Base-by-base conservation (phyloP, 2,113 vertebrate species). In the Gymnocephalus cernua region DNA sequence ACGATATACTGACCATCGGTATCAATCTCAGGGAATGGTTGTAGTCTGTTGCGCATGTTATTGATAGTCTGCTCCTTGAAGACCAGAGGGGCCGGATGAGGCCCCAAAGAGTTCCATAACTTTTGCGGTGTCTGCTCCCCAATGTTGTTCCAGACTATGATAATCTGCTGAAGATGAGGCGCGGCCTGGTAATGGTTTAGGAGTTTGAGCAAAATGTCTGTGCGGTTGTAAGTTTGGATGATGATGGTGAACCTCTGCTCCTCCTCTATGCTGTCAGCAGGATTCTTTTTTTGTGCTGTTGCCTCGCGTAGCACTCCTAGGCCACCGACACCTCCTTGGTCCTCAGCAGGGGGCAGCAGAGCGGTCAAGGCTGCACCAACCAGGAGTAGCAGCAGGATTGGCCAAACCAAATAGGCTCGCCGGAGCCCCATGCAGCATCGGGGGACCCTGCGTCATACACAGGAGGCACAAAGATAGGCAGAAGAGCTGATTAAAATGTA, bases 61-160 rank as follows among this genome's bases (percentile, higher is more conserved):
- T 99, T 99, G 71, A 89, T 69, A 0, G 86, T 92, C 91, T 99
- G 97, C 77, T 94, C 93, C 92, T 97, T 99, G 90, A 99, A 99
- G 85, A 97, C 45, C 54, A 99, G 95, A 25, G 96, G 96, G 62
- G 98, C 88, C 1, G 97, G 97, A 87, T 99, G 97, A 66, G 97
- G 98, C 5, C 96, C 96, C 51, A 98, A 54, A 9, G 95, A 95
- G 67, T 96, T 94, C 97, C 97, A 99, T n/a, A 96, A 80, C 63
- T 96, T 95, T 18, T 92, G 90, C 1, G 97, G 97, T 0, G 92
- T 92, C 86, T 95, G 96, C 88, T 96, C 95, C 44, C 95, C 95
- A 13, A 98, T 18, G 44, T 98, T 99, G 91, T 99, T 99, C 98
- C 98, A 99, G 1, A 99, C 96, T 21, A 99, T 96, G 23, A 99